phyloP scores from a whole-genome alignment of 1,140 invertebrate genomes.

The Drosophila truncata region DNA sequence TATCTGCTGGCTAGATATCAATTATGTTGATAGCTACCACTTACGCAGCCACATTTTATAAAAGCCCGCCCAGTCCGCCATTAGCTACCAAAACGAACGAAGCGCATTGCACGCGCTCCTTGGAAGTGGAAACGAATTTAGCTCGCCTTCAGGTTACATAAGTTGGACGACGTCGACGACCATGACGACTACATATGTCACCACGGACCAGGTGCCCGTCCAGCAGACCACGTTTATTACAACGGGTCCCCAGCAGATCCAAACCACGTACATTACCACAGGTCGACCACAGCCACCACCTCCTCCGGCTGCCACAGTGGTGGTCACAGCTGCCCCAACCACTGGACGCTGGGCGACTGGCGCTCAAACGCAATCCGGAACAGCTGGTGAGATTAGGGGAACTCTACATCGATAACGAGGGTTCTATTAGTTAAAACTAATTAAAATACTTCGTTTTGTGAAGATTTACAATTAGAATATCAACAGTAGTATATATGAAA shows the following conservation, averaged over 20 bases:
- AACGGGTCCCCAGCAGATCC: conserved; percentile 18
- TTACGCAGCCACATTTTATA: conserved; percentile 38
- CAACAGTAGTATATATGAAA: neutral
- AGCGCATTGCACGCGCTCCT: conserved; percentile 21
- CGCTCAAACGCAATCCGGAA: conserved; percentile 15
- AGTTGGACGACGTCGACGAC: neutral
- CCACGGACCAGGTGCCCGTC: conserved; percentile 21
- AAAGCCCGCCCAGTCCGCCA: conserved; percentile 33
- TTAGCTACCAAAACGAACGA: conserved; percentile 37
- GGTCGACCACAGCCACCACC: conserved; percentile 17
- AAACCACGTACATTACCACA: conserved; percentile 43
- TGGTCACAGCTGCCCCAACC: conserved; percentile 35
- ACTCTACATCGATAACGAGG: too few relatives aligned
- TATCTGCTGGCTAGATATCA: conserved; percentile 48
- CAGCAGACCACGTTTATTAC: conserved; percentile 38
- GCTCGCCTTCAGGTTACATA: conserved; percentile 6
- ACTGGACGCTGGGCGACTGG: conserved; percentile 18
- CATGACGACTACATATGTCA: conserved; percentile 60
- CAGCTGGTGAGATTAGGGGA: conserved; percentile 11
- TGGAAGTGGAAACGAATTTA: neutral
- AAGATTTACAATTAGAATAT: neutral
- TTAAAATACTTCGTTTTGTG: neutral
- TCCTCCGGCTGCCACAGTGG: conserved; percentile 19
- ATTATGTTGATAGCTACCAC: conserved; percentile 45
- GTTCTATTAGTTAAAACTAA: neutral